A percentile compares a stretch with the other conserved stretches of the same genome.
phyloP scores from a whole-genome alignment of 2,888 invertebrate species.

The Sphinx pinastri region DNA sequence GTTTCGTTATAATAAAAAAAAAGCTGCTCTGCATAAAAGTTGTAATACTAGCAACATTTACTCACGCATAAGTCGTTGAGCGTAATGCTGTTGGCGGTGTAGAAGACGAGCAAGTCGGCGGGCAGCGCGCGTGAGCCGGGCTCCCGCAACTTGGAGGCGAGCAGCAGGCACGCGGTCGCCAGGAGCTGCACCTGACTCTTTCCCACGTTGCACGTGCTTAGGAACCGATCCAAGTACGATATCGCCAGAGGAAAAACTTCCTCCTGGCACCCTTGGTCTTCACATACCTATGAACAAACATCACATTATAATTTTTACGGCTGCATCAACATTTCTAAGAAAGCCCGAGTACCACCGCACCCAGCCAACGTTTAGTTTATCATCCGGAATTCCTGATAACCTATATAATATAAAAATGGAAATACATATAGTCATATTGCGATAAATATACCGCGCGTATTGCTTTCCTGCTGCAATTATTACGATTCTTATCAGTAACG shows the following conservation, averaged over 20 bases:
- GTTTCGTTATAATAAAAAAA: background rate
- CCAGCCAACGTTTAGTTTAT: slow-evolving; percentile 63
- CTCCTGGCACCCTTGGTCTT: slow-evolving; percentile 95
- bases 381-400: slow-evolving; percentile 80
- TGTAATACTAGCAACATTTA: slow-evolving; percentile 48
- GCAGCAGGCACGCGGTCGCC: slow-evolving; percentile 95
- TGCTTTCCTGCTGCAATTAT: slow-evolving; percentile 66
- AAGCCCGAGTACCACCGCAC: slow-evolving; percentile 52
- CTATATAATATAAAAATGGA: slow-evolving; percentile 72
- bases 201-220: slow-evolving; percentile 91
- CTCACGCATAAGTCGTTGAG: slow-evolving; percentile 94
- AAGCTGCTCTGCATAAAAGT: background rate
- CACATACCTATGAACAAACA: slow-evolving; percentile 90
- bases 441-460: slow-evolving; percentile 68
- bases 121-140: slow-evolving; percentile 89
- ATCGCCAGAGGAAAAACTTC: slow-evolving; percentile 97
- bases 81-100: slow-evolving; percentile 96
- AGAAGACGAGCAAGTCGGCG: slow-evolving; percentile 93
- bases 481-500: slow-evolving; percentile 53
- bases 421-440: slow-evolving; percentile 65
- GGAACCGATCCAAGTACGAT: slow-evolving; percentile 96
- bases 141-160: slow-evolving; percentile 97
- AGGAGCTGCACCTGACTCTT: slow-evolving; percentile 95
- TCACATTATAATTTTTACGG: slow-evolving; percentile 35
- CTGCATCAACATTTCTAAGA: slow-evolving; percentile 43